Percentiles rank a stretch among this genome's conserved stretches.
Evolutionary conservation across 2,113 vertebrate genomes (phyloP).

Genomic region (Chaetops frenatus): DNA sequence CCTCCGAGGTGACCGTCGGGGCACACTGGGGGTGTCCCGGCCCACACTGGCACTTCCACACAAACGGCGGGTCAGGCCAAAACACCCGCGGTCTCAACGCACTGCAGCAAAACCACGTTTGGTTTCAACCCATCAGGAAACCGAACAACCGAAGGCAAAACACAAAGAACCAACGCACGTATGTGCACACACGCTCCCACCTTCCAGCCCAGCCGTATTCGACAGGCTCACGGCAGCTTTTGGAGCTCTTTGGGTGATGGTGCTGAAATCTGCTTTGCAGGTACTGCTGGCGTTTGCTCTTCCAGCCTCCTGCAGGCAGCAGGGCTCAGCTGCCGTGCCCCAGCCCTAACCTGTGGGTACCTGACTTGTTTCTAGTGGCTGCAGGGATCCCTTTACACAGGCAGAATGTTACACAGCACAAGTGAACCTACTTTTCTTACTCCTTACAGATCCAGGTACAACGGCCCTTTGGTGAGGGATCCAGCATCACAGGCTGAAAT

Average conservation of each 20-base stretch:
- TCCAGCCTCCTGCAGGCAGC: background rate
- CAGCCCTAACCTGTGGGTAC: background rate
- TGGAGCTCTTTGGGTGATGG: background rate
- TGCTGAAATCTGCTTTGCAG: background rate
- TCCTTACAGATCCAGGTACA: background rate
- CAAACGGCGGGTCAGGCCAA: accelerated
- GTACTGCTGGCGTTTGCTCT: background rate
- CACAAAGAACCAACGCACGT: accelerated
- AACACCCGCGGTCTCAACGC: background rate
- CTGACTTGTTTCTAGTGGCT: background rate
- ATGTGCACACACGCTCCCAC: background rate
- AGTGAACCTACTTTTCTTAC: background rate
- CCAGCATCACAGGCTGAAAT: background rate
- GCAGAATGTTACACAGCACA: background rate
- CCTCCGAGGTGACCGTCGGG: background rate
- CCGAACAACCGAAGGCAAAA: background rate
- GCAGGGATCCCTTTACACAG: background rate
- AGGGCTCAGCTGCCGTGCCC: background rate
- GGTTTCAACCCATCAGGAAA: background rate
- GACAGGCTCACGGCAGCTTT: background rate
- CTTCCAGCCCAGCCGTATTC: background rate
- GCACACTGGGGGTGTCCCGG: background rate
- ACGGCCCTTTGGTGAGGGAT: background rate
- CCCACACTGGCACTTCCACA: accelerated
- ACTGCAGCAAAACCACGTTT: background rate